These are phyloP conservation scores for Euzophera pinguis DNA, from an alignment of 2,888 invertebrate genomes.

Conservation along the genomic window DNA sequence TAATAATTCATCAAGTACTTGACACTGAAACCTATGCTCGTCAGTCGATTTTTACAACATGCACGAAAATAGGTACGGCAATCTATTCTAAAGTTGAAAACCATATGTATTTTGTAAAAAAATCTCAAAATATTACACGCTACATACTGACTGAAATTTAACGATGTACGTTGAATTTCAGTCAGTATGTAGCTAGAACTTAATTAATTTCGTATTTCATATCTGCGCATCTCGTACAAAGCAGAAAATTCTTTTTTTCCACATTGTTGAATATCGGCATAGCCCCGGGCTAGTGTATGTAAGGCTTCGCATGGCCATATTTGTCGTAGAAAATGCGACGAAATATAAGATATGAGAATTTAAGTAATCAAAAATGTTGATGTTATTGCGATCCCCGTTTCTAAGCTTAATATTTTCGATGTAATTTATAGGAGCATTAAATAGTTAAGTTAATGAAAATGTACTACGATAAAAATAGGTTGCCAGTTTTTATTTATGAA, in stretches of 20 bases:
- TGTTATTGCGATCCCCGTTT: conserved; percentile 21
- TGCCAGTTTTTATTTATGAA: too few species aligned
- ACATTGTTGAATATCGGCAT: conserved; percentile 54
- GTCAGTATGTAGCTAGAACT: conserved; percentile 37
- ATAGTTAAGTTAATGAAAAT: too few species aligned
- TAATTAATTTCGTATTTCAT: conserved; percentile 70
- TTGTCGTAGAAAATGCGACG: conserved; percentile 24
- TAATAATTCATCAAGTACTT: too few species aligned
- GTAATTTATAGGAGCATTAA: too few species aligned
- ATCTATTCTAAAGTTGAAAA: too few species aligned
- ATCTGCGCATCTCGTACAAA: conserved; percentile 43
- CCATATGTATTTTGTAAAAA: too few species aligned
- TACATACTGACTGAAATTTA: conserved; percentile 19
- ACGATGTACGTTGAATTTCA: conserved; percentile 47
- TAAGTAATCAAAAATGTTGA: not conserved
- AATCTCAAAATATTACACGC: too few species aligned
- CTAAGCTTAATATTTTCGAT: too few species aligned
- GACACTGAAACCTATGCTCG: too few species aligned
- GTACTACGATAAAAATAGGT: too few species aligned
- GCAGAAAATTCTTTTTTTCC: conserved; percentile 54
- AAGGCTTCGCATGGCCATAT: conserved; percentile 37
- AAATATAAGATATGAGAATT: not conserved
- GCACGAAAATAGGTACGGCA: too few species aligned
- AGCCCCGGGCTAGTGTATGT: conserved; percentile 49
- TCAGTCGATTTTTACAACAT: too few species aligned